Evolutionary conservation across 2,113 vertebrate species (phyloP), one percentile per base, ranked within the genome.

Genomic region (human (Homo sapiens)): DNA sequence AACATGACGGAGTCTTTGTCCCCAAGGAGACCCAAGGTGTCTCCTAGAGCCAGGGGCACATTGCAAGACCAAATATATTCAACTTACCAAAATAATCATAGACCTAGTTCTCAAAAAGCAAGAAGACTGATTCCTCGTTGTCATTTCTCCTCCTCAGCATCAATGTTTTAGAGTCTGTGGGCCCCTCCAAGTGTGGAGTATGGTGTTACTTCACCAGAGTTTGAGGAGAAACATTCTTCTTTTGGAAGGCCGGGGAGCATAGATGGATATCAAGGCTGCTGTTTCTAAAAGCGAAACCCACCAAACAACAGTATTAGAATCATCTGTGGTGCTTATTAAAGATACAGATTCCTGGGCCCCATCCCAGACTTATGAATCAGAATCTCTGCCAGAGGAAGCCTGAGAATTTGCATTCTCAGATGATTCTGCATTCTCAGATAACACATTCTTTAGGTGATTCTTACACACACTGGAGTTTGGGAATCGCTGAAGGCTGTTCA

Each of bases 61-160:
- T 3, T 17, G 5, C 6, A 45, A 79, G 50, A 40, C n/a, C 89
- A 61, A 22, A 52, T 25, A 52, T 25, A 64, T 8, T 55, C 45
- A 83, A 30, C 66, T 30, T 48, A 10, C 8, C 27, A 52, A 66
- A 85, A 80, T 75, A 48, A 57, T 10, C 43, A 57, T 11, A n/a
- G 48, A 48, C 25, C 23, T 50, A 38, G 3, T 64, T 84, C 91
- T 84, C 61, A 73, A n/a, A 81, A 68, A 6, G 20, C 5, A n/a
- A 14, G 6, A 68, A 73, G 22, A 38, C 17, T 3, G 52, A 45
- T 8, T 7, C 32, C 25, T 73, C 3, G 0, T 1, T 35, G 7
- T 35, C 45, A 43, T 38, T 92, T 75, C n/a, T 38, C 3, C n/a
- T 1, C 20, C 3, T 64, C 17, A 57, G 3, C 0, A 17, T 76